phyloP scores from a whole-genome alignment of 2,113 vertebrate genomes.

The Pandion haliaetus region DNA sequence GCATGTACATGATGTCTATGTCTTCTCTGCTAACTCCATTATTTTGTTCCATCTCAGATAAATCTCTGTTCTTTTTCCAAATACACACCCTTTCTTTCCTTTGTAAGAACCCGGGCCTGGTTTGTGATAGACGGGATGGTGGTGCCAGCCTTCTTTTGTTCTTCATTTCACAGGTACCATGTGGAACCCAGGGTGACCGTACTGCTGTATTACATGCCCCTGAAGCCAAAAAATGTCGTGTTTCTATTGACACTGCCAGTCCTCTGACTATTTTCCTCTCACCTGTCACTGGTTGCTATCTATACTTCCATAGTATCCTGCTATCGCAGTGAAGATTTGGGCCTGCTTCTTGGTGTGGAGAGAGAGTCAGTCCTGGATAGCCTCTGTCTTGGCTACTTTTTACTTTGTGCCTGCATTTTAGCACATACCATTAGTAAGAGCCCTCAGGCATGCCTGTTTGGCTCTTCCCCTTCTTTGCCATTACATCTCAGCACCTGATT shows the following conservation, averaged over 20 bases:
- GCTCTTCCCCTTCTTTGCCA: neutral
- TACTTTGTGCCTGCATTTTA: neutral
- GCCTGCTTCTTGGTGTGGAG: neutral
- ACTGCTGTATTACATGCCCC: neutral
- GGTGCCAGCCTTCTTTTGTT: neutral
- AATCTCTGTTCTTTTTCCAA: neutral
- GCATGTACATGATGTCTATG: fast-evolving
- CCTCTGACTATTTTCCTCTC: neutral
- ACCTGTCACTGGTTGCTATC: neutral
- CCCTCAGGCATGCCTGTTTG: neutral
- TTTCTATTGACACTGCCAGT: neutral
- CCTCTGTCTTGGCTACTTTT: neutral
- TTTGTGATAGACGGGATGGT: neutral
- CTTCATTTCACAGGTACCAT: neutral
- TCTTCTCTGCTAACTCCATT: neutral
- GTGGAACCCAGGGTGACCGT: neutral
- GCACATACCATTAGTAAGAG: neutral
- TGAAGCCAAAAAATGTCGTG: neutral
- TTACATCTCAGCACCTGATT: neutral
- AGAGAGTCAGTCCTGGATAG: neutral
- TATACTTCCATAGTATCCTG: neutral
- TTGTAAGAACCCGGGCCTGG: neutral
- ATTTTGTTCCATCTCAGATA: neutral
- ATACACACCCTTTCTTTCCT: neutral
- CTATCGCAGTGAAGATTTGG: neutral